phyloP scores from a whole-genome alignment of 1,140 invertebrate genomes.

The Amyelois transitella region DNA sequence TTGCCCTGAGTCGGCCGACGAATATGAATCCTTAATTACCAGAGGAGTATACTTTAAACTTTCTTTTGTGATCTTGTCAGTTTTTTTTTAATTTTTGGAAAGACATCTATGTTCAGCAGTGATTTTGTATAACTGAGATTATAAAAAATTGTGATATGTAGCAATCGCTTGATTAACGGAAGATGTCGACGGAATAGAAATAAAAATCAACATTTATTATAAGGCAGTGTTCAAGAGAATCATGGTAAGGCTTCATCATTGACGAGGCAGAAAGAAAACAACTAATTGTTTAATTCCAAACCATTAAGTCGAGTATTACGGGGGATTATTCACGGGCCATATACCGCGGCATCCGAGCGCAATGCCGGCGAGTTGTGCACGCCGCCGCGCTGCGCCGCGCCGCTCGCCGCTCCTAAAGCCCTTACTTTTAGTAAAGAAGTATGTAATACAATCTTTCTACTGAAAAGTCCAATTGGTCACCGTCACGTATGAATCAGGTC shows the following conservation, averaged over 20 bases:
- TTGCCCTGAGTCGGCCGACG: not conserved
- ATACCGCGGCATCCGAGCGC: slow-evolving; percentile 54
- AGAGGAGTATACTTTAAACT: too few relatives aligned
- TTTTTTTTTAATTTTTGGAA: too few relatives aligned
- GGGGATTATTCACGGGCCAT: slow-evolving; percentile 68
- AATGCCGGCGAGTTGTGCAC: slow-evolving; percentile 12
- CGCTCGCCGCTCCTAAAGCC: slow-evolving; percentile 3
- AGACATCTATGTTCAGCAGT: too few relatives aligned
- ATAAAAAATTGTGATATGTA: too few relatives aligned
- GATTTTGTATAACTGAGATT: too few relatives aligned
- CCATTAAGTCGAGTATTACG: slow-evolving; percentile 69
- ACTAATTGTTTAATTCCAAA: slow-evolving; percentile 72
- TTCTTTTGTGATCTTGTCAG: too few relatives aligned
- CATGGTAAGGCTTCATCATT: slow-evolving; percentile 42
- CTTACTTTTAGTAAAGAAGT: too few relatives aligned
- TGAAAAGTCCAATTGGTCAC: too few relatives aligned
- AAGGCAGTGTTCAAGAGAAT: slow-evolving; percentile 24
- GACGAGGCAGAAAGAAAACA: slow-evolving; percentile 67
- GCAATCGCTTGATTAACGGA: too few relatives aligned
- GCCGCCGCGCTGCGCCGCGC: slow-evolving; percentile 13
- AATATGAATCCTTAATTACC: slow-evolving; percentile 8
- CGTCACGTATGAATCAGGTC: too few relatives aligned
- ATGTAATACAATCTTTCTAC: too few relatives aligned
- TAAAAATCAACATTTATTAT: not conserved
- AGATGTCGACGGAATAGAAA: too few relatives aligned